A percentile compares a stretch with the other conserved stretches of the same genome.
Evolutionary conservation across 2,113 vertebrate species (phyloP).

Genomic region (Gopherus flavomarginatus): DNA sequence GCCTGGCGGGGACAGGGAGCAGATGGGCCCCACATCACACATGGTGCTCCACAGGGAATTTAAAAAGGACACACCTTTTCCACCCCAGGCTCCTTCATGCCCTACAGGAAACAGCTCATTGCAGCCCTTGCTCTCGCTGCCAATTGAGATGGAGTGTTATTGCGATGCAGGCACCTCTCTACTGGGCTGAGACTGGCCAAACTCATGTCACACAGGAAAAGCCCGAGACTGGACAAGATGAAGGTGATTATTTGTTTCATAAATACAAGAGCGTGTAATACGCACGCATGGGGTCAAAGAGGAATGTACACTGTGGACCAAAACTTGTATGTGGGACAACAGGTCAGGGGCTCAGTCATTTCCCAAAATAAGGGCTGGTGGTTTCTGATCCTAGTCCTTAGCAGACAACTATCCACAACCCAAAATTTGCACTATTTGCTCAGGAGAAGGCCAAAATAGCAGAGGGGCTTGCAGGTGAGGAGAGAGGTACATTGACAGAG

Average conservation of each 20-base stretch:
- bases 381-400: neutral
- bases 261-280: neutral
- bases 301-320: accelerated
- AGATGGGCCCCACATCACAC: neutral
- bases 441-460: neutral
- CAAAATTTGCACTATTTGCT: constrained; percentile 19
- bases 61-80: neutral
- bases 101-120: neutral
- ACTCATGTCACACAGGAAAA: neutral
- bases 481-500: neutral
- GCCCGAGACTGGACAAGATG: neutral
- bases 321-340: neutral
- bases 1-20: accelerated
- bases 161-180: accelerated
- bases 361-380: constrained; percentile 41
- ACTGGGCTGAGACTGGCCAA: accelerated
- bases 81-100: neutral
- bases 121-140: neutral
- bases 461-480: neutral
- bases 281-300: accelerated
- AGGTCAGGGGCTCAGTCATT: constrained; percentile 4
- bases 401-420: constrained; percentile 19
- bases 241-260: neutral
- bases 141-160: accelerated
- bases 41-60: neutral